phyloP scores from a whole-genome alignment of 1,140 invertebrate genomes.

The Goniozus legneri region DNA sequence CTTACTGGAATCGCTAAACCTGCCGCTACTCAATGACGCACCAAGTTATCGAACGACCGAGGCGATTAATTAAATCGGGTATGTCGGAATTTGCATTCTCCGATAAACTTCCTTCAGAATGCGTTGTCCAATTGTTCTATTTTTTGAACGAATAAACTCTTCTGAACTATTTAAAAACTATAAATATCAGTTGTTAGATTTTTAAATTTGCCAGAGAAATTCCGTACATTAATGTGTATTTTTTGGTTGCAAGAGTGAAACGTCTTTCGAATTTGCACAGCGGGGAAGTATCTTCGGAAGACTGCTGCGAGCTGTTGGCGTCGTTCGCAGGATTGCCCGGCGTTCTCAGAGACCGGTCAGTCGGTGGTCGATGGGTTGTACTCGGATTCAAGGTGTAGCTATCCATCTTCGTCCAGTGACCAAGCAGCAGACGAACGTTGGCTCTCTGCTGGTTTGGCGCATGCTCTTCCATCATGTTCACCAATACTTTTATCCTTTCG shows the following conservation, averaged over 20 bases:
- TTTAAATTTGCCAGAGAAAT: too few relatives aligned
- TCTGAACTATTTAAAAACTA: too few relatives aligned
- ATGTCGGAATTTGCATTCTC: constrained; percentile 24
- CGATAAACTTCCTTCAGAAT: constrained; percentile 15
- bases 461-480: constrained; percentile 29
- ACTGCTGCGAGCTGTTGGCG: too few relatives aligned
- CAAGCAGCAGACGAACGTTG: constrained; percentile 15
- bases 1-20: constrained; percentile 23
- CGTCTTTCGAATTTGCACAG: too few relatives aligned
- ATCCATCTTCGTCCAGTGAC: constrained; percentile 28
- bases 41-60: constrained; percentile 5
- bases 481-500: constrained; percentile 20
- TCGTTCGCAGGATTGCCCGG: too few relatives aligned
- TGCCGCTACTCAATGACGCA: constrained; percentile 21
- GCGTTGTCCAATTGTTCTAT: constrained; percentile 2
- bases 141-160: not conserved
- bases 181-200: too few relatives aligned
- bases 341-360: constrained; percentile 20
- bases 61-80: constrained; percentile 28
- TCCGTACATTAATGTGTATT: too few relatives aligned
- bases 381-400: constrained; percentile 25
- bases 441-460: constrained; percentile 12
- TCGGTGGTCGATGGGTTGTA: constrained; percentile 27
- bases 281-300: too few relatives aligned
- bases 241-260: too few relatives aligned